phyloP scores from a whole-genome alignment of 2,113 vertebrate genomes.

The Erpornis zantholeuca region DNA sequence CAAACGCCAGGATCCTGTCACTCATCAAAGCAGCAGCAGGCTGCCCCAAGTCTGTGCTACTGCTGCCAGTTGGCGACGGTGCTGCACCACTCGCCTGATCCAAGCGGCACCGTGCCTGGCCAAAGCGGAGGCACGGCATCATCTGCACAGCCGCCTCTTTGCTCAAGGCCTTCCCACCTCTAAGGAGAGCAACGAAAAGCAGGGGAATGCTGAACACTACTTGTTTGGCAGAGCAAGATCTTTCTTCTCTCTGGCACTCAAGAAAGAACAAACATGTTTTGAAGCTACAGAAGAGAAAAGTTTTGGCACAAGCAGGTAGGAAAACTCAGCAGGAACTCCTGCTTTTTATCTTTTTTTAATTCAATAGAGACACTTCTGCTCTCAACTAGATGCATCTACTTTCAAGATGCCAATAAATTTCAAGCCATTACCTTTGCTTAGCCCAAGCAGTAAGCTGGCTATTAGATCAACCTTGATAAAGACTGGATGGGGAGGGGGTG shows the following conservation, averaged over 20 bases:
- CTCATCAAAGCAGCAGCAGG: neutral
- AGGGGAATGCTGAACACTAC: neutral
- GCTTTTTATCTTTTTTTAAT: constrained; percentile 38
- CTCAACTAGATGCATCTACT: neutral
- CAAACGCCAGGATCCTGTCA: neutral
- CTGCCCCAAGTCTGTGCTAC: neutral
- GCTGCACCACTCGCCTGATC: accelerated
- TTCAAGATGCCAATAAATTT: constrained; percentile 16
- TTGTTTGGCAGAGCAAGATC: neutral
- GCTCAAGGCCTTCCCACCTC: neutral
- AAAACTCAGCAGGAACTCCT: constrained; percentile 23
- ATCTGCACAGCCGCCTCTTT: neutral
- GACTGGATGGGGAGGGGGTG: neutral
- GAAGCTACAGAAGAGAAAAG: constrained; percentile 48
- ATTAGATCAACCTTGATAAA: constrained; percentile 18
- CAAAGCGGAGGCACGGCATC: neutral
- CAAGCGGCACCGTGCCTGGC: neutral
- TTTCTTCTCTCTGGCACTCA: neutral
- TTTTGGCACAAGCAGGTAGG: neutral
- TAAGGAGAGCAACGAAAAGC: neutral
- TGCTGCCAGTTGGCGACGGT: neutral
- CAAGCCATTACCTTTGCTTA: constrained; percentile 2
- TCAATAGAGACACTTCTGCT: constrained; percentile 19
- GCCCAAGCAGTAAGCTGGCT: neutral
- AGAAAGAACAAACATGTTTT: constrained; percentile 37